phyloP scores from a whole-genome alignment of 1,140 invertebrate genomes.

The Phymastichus coffea region DNA sequence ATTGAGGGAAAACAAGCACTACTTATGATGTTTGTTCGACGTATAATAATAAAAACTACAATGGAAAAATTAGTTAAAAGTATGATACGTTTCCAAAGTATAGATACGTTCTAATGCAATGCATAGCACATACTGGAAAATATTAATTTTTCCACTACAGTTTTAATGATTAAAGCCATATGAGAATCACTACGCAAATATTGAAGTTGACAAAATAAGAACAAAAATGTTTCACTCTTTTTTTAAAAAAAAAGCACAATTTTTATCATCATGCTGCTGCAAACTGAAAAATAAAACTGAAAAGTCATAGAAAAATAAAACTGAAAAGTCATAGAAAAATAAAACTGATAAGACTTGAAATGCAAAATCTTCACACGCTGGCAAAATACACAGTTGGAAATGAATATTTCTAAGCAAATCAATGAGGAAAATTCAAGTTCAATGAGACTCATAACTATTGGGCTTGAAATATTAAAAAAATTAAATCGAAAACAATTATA shows the following conservation, averaged over 20 bases:
- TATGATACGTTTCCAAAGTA: background rate
- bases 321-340: conserved; percentile 9
- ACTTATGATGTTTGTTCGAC: no score
- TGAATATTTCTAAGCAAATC: no score
- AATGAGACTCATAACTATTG: no score
- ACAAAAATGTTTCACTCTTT: conserved; percentile 2
- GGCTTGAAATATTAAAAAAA: no score
- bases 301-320: conserved; percentile 20
- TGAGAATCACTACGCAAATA: conserved; percentile 9
- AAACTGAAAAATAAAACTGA: conserved; percentile 17
- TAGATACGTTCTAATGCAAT: no score
- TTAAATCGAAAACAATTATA: no score
- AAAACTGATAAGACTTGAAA: conserved; percentile 11
- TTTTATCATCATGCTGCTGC: conserved; percentile 8
- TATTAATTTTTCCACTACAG: conserved; percentile 7
- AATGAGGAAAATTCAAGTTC: no score
- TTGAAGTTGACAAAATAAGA: background rate
- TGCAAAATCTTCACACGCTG: conserved; percentile 19
- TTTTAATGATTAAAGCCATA: conserved; percentile 4
- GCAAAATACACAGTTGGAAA: conserved; percentile 23
- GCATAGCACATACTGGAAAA: no score
- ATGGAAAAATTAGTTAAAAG: background rate
- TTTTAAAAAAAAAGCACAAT: conserved; percentile 12
- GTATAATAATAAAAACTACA: background rate
- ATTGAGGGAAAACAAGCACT: no score